Evolutionary conservation across 2,113 vertebrate genomes (phyloP), one percentile per base, ranked within the genome.

Genomic region (Origma solitaria): DNA sequence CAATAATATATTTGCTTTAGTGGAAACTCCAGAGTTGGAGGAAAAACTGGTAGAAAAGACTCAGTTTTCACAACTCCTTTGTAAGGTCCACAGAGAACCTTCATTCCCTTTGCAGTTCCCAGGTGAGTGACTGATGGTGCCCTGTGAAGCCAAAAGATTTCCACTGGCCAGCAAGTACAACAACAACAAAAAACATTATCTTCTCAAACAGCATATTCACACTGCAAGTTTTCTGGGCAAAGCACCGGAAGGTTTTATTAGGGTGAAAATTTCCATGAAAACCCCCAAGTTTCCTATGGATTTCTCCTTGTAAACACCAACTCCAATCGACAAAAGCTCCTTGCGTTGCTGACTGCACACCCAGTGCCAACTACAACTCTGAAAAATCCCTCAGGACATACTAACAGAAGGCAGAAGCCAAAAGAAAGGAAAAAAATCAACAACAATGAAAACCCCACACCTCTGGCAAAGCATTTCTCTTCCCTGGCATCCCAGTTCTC

Each of bases 271-370:
- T 94, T 94, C 91, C 61, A 80, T 82, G 66, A 9, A 89, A 94
- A 44, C 64, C 60, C 90, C 58, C 14, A 92, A 37, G 68, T 88
- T 91, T 95, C 93, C 95, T 77, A 71, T 28, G 75, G 58, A 94
- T 66, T 90, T 65, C 62, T 95, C 73, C 90, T 51, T 66, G 89
- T 88, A 92, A 96, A 92, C 79, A 70, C 70, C 18, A 86, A 66
- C 54, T 94, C 27, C 82, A 76, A 54, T 40, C 3, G 2, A 75
- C 75, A 73, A 25, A 57, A 93, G 38, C 40, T 73, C 54, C 75
- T 28, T 8, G 2, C 0, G 0, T 33, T 76, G 89, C 78, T 62
- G 42, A 62, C 75, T 86, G 85, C 50, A 25, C 28, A 30, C 0
- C 2, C 61, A 51, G 90, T 19, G 90, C 94, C 95, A 95, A 69